Evolutionary conservation across 2,797 vertebrate species (phyloP), one percentile per base, ranked within the genome.

Genomic region (Melanotaenia boesemani): DNA sequence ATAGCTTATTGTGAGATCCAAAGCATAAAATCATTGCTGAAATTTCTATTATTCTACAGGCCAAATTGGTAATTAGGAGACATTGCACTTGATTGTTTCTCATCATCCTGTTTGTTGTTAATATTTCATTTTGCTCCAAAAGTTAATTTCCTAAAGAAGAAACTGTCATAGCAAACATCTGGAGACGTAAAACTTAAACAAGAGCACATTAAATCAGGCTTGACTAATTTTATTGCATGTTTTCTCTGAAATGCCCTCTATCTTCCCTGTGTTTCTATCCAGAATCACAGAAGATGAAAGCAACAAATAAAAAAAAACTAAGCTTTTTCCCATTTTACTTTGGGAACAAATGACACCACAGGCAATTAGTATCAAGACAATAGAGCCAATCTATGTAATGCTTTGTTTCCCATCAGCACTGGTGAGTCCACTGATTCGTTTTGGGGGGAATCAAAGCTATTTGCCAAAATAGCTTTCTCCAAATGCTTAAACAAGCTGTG

Each of bases 391-490:
- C 77, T 80, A 68, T 71, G 28, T 85, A 84, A 78, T 79, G 82
- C 76, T 86, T 91, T 91, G 85, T 90, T 90, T 87, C 83, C 80
- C 74, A 83, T 88, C 84, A 82, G 63, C 70, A 73, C 83, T 79
- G 82, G 83, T 83, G 75, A 78, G 74, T 80, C 41, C 59, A 70
- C 72, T 77, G 76, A 90, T 90, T 88, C 37, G 54, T 87, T 91
- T 86, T 81, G 82, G 86, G 84, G 39, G 30, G 50, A 70, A 86
- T 89, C 85, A 74, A 79, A 80, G 41, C 52, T 52, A 70, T 91
- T 91, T 81, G 83, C 85, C 77, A 87, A 83, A 88, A 78, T 76
- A 66, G 65, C 68, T 56, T 44, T 72, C 72, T 80, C 79, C 86
- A 81, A 88, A 83, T 74, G 77, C 88, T 89, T 74, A 64, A 88